These are phyloP conservation scores for Zapornia atra DNA, from an alignment of 2,113 vertebrate species.

Conservation along the genomic window DNA sequence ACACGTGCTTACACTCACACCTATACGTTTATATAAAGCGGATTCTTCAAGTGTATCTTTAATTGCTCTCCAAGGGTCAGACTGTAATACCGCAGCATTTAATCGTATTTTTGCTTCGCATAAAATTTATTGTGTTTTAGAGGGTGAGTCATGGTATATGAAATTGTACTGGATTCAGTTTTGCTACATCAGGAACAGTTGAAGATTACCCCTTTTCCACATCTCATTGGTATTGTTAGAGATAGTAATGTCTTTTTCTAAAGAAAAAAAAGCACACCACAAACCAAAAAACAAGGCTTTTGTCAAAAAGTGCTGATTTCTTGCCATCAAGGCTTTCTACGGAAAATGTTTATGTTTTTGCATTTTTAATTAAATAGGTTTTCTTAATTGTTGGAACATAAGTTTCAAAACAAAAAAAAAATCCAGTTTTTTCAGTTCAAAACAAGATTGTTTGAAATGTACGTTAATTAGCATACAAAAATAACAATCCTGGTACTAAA, in stretches of 20 bases:
- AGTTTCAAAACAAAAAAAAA: slow-evolving; percentile 61
- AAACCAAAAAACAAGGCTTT: not conserved
- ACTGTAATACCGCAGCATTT: not conserved
- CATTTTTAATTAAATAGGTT: slow-evolving; percentile 51
- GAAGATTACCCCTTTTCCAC: not conserved
- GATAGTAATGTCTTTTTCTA: not conserved
- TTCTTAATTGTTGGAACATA: slow-evolving; percentile 60
- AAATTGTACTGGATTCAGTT: not conserved
- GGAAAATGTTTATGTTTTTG: slow-evolving; percentile 39
- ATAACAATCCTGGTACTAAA: slow-evolving; percentile 61
- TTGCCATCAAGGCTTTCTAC: slow-evolving; percentile 23
- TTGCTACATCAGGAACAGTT: not conserved
- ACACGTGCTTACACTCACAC: not conserved
- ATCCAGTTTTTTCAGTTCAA: slow-evolving; percentile 63
- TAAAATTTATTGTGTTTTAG: not conserved
- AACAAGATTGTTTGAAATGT: slow-evolving; percentile 69
- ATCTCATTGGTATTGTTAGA: not conserved
- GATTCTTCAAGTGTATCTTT: not conserved
- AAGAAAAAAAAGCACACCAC: not conserved
- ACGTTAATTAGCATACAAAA: slow-evolving; percentile 69
- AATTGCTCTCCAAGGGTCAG: not conserved
- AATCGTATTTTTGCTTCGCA: not conserved
- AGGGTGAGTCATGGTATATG: not conserved
- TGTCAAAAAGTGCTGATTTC: slow-evolving; percentile 34
- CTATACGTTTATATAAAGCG: not conserved